Conservation (phyloP, 2,888 invertebrate species). For the Apocheima hispidaria region DNA sequence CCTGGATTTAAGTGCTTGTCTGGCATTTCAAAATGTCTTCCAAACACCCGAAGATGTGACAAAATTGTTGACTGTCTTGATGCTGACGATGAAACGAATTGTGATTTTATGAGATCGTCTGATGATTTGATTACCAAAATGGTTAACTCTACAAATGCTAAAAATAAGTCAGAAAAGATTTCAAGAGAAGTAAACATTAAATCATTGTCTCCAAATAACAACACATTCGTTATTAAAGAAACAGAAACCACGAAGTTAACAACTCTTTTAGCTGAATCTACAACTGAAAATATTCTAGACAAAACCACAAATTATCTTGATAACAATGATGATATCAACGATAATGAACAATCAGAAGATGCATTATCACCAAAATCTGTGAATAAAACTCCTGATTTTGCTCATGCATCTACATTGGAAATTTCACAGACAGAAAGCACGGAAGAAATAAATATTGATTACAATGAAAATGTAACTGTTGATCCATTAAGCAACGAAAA, state of each 20-base stretch:
- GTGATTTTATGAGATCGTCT: slow-evolving; percentile 67
- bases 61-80: slow-evolving; percentile 91
- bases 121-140: slow-evolving; percentile 5
- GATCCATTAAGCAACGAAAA: slow-evolving; percentile 49
- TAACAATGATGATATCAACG: neutral
- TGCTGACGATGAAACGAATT: slow-evolving; percentile 93
- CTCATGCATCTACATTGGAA: slow-evolving; percentile 60
- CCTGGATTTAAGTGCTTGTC: slow-evolving; percentile 90
- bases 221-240: neutral
- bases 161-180: slow-evolving; percentile 29
- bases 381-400: slow-evolving; percentile 41
- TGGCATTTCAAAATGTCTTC: slow-evolving; percentile 89
- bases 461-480: slow-evolving; percentile 51
- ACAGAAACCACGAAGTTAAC: neutral
- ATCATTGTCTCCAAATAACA: neutral
- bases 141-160: slow-evolving; percentile 11
- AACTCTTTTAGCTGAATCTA: neutral
- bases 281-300: slow-evolving; percentile 11
- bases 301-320: neutral
- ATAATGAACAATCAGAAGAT: slow-evolving; percentile 14
- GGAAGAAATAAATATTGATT: slow-evolving; percentile 43
- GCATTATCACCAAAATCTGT: neutral
- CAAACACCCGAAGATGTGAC: slow-evolving; percentile 89
- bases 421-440: slow-evolving; percentile 49
- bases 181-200: slow-evolving; percentile 29